Percentiles rank a stretch among this genome's conserved stretches.
These are phyloP conservation scores for Cryptoprocta ferox DNA, from an alignment of 2,797 vertebrate genomes.

Conservation along the genomic window DNA sequence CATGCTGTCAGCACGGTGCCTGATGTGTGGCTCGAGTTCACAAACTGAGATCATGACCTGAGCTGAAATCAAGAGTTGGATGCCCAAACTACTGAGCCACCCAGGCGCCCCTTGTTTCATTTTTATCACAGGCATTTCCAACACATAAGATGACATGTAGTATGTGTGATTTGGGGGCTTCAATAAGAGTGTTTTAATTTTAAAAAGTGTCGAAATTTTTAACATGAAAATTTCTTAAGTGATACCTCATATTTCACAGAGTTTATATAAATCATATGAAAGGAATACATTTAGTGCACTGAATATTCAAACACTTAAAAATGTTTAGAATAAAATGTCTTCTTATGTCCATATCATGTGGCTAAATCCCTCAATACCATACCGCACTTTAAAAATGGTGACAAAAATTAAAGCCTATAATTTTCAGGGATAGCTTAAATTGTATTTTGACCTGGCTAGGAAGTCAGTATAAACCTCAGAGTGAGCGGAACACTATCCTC, in stretches of 20 bases:
- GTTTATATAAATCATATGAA: not conserved
- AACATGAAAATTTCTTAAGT: not conserved
- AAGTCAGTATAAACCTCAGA: not conserved
- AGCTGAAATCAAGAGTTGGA: no score
- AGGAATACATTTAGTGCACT: not conserved
- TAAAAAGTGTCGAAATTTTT: not conserved
- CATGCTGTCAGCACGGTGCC: no score
- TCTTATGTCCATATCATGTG: not conserved
- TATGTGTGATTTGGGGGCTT: not conserved
- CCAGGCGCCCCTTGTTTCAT: no score
- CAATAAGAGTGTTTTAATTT: not conserved
- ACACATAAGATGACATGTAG: not conserved
- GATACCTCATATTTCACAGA: slow-evolving; percentile 41
- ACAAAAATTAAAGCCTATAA: slow-evolving; percentile 23
- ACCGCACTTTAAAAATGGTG: not conserved
- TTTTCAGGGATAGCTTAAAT: slow-evolving; percentile 36
- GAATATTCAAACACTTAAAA: slow-evolving; percentile 35
- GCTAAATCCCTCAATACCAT: slow-evolving; percentile 5
- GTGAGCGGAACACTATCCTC: not conserved
- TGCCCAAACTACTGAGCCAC: no score
- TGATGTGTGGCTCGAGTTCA: no score
- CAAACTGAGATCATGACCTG: no score
- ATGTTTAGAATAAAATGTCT: slow-evolving; percentile 1
- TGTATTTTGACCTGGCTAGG: not conserved
- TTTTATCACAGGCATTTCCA: not conserved